These are phyloP conservation scores for Spilosoma lubricipeda DNA, from an alignment of 2,888 invertebrate species.

Conservation along the genomic window DNA sequence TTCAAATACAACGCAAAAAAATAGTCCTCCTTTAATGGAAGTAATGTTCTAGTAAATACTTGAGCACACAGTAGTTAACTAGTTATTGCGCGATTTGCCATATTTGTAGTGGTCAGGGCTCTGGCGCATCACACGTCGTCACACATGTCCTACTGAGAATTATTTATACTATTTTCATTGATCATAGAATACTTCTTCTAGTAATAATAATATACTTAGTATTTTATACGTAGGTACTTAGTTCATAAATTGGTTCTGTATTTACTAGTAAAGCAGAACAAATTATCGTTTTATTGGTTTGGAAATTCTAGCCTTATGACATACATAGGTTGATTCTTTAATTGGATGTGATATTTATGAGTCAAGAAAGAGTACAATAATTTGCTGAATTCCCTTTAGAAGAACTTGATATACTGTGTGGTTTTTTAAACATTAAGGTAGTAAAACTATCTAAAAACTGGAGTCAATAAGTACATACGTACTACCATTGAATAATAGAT, in stretches of 20 bases:
- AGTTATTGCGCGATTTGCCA: slow-evolving; percentile 29
- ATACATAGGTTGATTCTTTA: not conserved
- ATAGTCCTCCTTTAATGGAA: not conserved
- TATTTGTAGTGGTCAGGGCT: slow-evolving; percentile 21
- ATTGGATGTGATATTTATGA: not conserved
- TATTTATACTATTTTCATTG: slow-evolving; percentile 1
- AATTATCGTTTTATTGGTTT: not conserved
- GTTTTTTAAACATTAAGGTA: no score
- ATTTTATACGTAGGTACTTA: not conserved
- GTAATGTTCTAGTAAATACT: slow-evolving; percentile 15
- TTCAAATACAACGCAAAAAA: not conserved
- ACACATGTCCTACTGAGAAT: slow-evolving; percentile 25
- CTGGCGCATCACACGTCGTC: slow-evolving; percentile 22
- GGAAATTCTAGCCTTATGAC: not conserved
- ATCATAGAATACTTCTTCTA: slow-evolving; percentile 11
- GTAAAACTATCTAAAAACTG: no score
- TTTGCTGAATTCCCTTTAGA: no score
- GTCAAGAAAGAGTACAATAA: not conserved
- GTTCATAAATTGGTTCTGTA: not conserved
- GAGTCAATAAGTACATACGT: no score
- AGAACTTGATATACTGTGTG: no score
- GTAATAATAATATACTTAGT: not conserved
- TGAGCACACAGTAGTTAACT: slow-evolving; percentile 15
- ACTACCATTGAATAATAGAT: no score
- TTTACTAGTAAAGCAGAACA: not conserved